phyloP scores from a whole-genome alignment of 92 coral and sea anemone genomes.

The Chrysogorgia sp. region DNA sequence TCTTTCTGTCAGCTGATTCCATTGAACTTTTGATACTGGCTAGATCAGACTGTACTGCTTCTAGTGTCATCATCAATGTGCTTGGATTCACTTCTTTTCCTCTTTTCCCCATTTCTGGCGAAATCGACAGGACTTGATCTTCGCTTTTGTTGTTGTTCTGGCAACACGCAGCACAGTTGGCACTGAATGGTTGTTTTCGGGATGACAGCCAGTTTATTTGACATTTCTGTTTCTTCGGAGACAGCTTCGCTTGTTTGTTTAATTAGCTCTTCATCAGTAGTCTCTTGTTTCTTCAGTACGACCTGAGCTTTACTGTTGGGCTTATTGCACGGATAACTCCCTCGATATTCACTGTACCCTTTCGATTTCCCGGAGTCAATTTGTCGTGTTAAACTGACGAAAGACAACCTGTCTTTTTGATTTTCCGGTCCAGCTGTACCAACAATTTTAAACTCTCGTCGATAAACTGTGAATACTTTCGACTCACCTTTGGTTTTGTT shows the following conservation, averaged over 20 bases:
- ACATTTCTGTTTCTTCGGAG: constrained; percentile 35
- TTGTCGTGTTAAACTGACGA: constrained; percentile 56
- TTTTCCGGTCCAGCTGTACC: constrained; percentile 53
- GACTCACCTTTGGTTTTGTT: constrained; percentile 15
- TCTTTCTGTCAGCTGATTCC: background rate
- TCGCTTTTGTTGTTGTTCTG: background rate
- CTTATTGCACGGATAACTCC: constrained; percentile 55
- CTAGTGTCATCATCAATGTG: background rate
- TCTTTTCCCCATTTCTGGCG: background rate
- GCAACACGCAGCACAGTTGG: too few relatives aligned
- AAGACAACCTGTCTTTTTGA: constrained; percentile 54
- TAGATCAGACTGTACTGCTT: background rate
- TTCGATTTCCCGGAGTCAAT: constrained; percentile 50
- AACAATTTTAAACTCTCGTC: constrained; percentile 29
- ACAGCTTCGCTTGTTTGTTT: constrained; percentile 14
- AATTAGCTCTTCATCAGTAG: constrained; percentile 28
- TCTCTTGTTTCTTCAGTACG: constrained; percentile 32
- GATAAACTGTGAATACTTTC: constrained; percentile 6
- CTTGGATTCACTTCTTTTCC: background rate
- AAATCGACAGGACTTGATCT: background rate
- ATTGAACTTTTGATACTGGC: constrained; percentile 22
- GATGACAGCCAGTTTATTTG: constrained; percentile 24
- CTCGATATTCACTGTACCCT: constrained; percentile 60
- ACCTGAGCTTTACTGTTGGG: constrained; percentile 59
- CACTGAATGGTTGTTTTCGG: constrained; percentile 16